Evolutionary conservation across 2,797 vertebrate genomes (phyloP), one percentile per base, ranked within the genome.

Genomic region (Notolabrus celidotus): DNA sequence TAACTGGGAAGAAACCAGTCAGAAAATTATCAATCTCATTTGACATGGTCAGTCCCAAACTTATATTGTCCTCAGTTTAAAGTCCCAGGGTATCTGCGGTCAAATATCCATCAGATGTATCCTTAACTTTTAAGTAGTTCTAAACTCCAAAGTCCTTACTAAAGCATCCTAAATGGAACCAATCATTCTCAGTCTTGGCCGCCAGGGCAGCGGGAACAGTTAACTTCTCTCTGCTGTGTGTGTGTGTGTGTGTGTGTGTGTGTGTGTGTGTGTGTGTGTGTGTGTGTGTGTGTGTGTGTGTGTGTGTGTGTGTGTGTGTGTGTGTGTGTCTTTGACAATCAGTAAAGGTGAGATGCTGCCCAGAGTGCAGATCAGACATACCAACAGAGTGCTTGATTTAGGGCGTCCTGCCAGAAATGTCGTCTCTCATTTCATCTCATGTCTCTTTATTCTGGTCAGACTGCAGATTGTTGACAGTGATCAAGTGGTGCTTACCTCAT

Each of bases 381-480:
- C 27, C 66, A 33, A 55, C 52, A 67, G 50, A 56, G 55, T 33
- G 49, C 58, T 77, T 85, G 77, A 88, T 86, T 80, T 77, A 83
- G 66, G 67, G 72, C 38, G 31, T 70, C 73, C 78, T 86, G 71
- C 67, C 70, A 79, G 46, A 73, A 78, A 82, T 51, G 54, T 64
- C 60, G 43, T 74, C 61, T 61, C 58, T 66, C 27, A 65, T 85
- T 80, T 81, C 19, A 67, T 79, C 59, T 50, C 47, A 19, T 71
- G 75, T 77, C 41, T 84, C 72, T 84, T 81, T 65, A 57, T 86
- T 86, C 74, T 78, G 83, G 58, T 85, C 43, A 94, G 94, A 49
- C 74, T 94, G 79, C 91, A 95, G 76, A 77, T 95, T 69, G 87
- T 91, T 77, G 91, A 94, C 82, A 87, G 84, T 78, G 92, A 94